Evolutionary conservation across 2,888 invertebrate species (phyloP), one percentile per base, ranked within the genome.

Genomic region (Patella ulyssiponensis): DNA sequence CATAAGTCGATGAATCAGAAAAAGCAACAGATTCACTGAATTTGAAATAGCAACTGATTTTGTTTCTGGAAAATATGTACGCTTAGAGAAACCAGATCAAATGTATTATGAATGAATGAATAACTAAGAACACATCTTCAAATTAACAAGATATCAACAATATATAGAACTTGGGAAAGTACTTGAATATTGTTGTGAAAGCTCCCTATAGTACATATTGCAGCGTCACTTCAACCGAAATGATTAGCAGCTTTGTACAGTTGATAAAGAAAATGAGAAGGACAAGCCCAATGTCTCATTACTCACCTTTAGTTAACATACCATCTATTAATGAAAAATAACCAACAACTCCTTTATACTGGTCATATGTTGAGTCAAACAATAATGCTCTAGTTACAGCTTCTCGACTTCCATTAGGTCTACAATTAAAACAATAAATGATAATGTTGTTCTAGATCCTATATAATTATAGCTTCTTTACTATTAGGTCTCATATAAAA

Each of bases 321-420:
- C 91, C 91, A 82, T 90, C 88, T 64, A 84, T 80, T 3, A 91
- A 82, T 54, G 89, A 89, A 20, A 91, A 77, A 78, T 86, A 86
- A 17, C 86, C 87, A 7, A 91, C 85, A 27, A 87, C 90, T 23
- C 91, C 91, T 79, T 95, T 94, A 89, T 95, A 97, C 83, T 94
- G 95, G 90, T 98, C 97, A 92, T 95, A 98, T 96, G 97, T 97
- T 77, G 97, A 97, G 90, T 99, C 99, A 92, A 98, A 98, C 77
- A 98, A 93, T 70, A 98, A 92, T 0, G 96, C 97, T 90, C 94
- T 94, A 79, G 98, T 94, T 52, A 94, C 93, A 0, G 93, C 93
- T 3, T 86, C 73, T 14, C 77, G 54, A 69, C 89, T 84, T 44
- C 88, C 89, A 4, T 64, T 79, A 3, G 93, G 93, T 3, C 92